phyloP scores from a whole-genome alignment of 92 coral and sea anemone genomes.

The Porites divaricata region DNA sequence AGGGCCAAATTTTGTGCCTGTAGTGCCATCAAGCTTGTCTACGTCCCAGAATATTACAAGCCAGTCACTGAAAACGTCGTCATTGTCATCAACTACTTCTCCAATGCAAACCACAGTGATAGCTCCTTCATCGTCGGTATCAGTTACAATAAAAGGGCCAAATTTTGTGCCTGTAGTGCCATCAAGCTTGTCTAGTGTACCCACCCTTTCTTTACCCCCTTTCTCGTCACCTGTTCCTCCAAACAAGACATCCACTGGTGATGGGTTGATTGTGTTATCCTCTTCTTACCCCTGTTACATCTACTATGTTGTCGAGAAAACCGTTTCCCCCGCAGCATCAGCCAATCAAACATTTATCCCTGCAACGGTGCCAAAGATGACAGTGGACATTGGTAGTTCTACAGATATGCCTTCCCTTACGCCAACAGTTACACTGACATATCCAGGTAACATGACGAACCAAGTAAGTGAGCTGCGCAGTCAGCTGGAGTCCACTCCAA shows the following conservation, averaged over 20 bases:
- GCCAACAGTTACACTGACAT: slow-evolving; percentile 52
- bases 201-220: background rate
- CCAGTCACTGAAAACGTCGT: background rate
- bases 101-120: background rate
- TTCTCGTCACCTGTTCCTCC: background rate
- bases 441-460: slow-evolving; percentile 41
- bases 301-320: slow-evolving; percentile 74
- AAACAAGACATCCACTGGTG: slow-evolving; percentile 21
- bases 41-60: slow-evolving; percentile 7
- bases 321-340: slow-evolving; percentile 62
- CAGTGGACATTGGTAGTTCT: slow-evolving; percentile 47
- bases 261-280: slow-evolving; percentile 60
- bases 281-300: slow-evolving; percentile 80
- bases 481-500: background rate
- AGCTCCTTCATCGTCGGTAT: background rate
- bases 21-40: background rate
- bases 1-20: background rate
- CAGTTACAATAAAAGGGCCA: background rate
- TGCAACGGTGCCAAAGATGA: slow-evolving; percentile 46
- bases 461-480: background rate
- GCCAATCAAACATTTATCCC: slow-evolving; percentile 48
- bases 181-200: background rate
- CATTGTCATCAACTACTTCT: background rate
- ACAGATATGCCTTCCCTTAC: slow-evolving; percentile 3
- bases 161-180: background rate